Evolutionary conservation across 2,797 vertebrate species (phyloP), one percentile per base, ranked within the genome.

Genomic region (Apogon talboti): DNA sequence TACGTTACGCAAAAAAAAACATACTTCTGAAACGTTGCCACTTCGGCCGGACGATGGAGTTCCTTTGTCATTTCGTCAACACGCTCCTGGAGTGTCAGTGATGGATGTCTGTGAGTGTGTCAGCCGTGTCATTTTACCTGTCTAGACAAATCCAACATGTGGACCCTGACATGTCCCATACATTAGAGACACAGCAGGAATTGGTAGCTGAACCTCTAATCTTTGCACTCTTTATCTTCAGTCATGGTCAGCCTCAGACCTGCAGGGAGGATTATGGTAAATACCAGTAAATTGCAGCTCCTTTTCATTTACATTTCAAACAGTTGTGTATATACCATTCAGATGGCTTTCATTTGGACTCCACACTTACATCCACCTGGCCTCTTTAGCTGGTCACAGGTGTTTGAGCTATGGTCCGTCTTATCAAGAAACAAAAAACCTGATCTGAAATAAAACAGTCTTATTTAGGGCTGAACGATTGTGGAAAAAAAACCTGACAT

Each of bases 121-220:
- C 16, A 61, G 58, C 38, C 43, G 18, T 58, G 35, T 63, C 41
- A 52, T 24, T 18, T 21, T 69, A 66, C 74, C 12, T 80, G 72
- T 75, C 66, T 37, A 43, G 69, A 61, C 79, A 71, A 56, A 74
- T 71, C 53, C 18, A 58, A 19, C 61, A 62, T 56, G 61, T 50
- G 54, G 60, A 54, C 67, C 47, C 10, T 24, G 37, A 11, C 14
- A 57, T 1, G 11, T 59, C 57, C 12, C 51, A 35, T 15, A 37
- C 24, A 42, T 67, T 21, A 28, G 14, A 15, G 49, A 16, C 15
- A 55, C 8, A 40, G 3, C 11, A 24, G 44, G 4, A 14, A 42
- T 49, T 37, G 14, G 41, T 12, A 18, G 48, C 51, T 43, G 14
- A 58, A 65, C 51, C 8, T 47, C 9, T 53, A 9, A 43, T 11